phyloP scores from a whole-genome alignment of 2,888 invertebrate species.

The Synergus itoensis region DNA sequence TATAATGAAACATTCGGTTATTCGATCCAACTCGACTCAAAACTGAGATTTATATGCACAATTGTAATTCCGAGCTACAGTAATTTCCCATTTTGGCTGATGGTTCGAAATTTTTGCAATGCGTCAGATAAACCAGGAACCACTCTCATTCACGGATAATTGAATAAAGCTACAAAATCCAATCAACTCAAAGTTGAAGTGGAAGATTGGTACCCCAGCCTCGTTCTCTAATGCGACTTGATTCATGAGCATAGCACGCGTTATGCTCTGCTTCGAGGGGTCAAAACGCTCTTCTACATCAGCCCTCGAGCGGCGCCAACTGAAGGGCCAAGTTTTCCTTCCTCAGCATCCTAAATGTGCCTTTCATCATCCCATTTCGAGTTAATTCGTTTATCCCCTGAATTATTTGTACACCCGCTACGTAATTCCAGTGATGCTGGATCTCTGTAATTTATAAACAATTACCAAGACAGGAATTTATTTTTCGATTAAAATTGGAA shows the following conservation, averaged over 20 bases:
- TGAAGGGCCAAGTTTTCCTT: slow-evolving; percentile 52
- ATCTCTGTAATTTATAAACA: slow-evolving; percentile 22
- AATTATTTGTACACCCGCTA: slow-evolving; percentile 74
- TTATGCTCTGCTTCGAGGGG: slow-evolving; percentile 69
- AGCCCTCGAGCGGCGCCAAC: slow-evolving; percentile 59
- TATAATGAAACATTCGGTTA: no score
- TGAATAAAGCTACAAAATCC: slow-evolving; percentile 76
- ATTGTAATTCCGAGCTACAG: no score
- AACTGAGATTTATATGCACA: no score
- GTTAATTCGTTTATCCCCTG: slow-evolving; percentile 75
- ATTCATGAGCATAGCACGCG: slow-evolving; percentile 76
- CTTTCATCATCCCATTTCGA: slow-evolving; percentile 76
- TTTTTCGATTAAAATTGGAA: neutral
- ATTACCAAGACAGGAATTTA: neutral
- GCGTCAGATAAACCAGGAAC: neutral
- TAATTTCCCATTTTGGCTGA: neutral
- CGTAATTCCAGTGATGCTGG: slow-evolving; percentile 30
- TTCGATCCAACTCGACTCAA: no score
- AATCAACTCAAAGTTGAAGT: slow-evolving; percentile 75
- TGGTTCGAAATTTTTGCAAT: neutral
- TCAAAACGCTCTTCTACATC: slow-evolving; percentile 74
- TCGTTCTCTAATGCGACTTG: slow-evolving; percentile 75
- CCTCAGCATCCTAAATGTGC: slow-evolving; percentile 70
- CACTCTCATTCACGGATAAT: slow-evolving; percentile 70
- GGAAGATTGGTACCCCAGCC: slow-evolving; percentile 71